These are phyloP conservation scores for Gasterosteus nipponicus DNA, from an alignment of 2,113 vertebrate genomes.

Conservation along the genomic window DNA sequence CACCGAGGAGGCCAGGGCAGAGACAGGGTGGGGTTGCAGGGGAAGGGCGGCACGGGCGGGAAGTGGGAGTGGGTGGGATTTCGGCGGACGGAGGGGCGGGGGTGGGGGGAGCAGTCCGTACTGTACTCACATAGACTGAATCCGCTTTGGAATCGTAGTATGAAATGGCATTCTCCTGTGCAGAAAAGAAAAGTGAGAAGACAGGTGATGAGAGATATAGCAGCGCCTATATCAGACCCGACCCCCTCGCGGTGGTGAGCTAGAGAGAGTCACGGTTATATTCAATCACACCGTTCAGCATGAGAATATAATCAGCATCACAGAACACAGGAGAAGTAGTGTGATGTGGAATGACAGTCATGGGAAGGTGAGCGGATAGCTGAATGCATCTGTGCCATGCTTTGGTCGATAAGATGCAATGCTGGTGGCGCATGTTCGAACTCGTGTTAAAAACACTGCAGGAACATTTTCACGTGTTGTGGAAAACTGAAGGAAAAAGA, in stretches of 20 bases:
- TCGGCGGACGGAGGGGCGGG: constrained; percentile 33
- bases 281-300: constrained; percentile 76
- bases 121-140: constrained; percentile 92
- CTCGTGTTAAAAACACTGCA: constrained; percentile 46
- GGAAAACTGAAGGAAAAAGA: constrained; percentile 21
- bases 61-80: constrained; percentile 32
- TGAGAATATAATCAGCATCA: constrained; percentile 83
- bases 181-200: constrained; percentile 77
- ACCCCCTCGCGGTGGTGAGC: constrained; percentile 52
- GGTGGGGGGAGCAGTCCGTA: constrained; percentile 52
- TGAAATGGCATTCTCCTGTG: constrained; percentile 92
- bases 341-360: constrained; percentile 74
- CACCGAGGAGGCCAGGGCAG: constrained; percentile 41
- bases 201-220: constrained; percentile 78
- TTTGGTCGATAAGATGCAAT: constrained; percentile 39
- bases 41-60: constrained; percentile 30
- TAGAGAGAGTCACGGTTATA: constrained; percentile 77
- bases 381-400: constrained; percentile 46
- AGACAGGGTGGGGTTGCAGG: constrained; percentile 43
- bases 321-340: constrained; percentile 78
- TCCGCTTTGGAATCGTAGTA: constrained; percentile 98
- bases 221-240: constrained; percentile 64
- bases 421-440: constrained; percentile 43
- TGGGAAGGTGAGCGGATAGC: constrained; percentile 57
- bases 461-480: constrained; percentile 49